A percentile compares a stretch with the other conserved stretches of the same genome.
These are phyloP conservation scores for Drosophila mayri DNA, from an alignment of 1,140 invertebrate genomes.

Conservation along the genomic window DNA sequence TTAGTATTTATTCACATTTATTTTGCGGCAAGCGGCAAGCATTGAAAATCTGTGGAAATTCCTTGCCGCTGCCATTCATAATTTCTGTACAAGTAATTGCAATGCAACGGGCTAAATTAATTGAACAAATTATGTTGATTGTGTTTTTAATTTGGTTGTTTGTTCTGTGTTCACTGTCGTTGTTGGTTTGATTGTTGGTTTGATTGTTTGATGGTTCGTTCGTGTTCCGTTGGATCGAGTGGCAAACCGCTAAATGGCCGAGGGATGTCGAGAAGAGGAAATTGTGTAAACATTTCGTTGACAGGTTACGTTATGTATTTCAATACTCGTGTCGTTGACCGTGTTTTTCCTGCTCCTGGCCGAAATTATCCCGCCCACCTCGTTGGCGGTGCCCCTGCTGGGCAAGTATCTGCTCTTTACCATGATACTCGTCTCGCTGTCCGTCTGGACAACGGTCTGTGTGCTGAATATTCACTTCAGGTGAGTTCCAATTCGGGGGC, in stretches of 20 bases:
- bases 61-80: conserved; percentile 3
- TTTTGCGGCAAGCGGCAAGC: neutral
- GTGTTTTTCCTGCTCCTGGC: conserved; percentile 99
- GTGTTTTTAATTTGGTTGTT: conserved; percentile 49
- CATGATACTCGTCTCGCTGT: conserved; percentile 98
- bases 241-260: conserved; percentile 3
- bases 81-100: conserved; percentile 56
- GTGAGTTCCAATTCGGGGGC: conserved; percentile 87
- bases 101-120: conserved; percentile 50
- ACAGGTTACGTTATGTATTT: conserved; percentile 96
- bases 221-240: conserved; percentile 19
- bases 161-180: conserved; percentile 63
- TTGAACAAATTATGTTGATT: conserved; percentile 50
- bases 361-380: conserved; percentile 99
- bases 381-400: conserved; percentile 97
- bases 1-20: conserved; percentile 8
- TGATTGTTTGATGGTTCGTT: conserved; percentile 43
- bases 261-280: conserved; percentile 46
- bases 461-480: conserved; percentile 99
- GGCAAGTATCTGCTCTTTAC: conserved; percentile 98
- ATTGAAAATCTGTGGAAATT: conserved; percentile 2
- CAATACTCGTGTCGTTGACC: conserved; percentile 98
- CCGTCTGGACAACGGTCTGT: conserved; percentile 98
- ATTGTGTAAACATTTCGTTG: conserved; percentile 83
- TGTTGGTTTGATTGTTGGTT: conserved; percentile 58